Evolutionary conservation across 2,888 invertebrate genomes (phyloP).

Genomic region (Campoletis raptor): DNA sequence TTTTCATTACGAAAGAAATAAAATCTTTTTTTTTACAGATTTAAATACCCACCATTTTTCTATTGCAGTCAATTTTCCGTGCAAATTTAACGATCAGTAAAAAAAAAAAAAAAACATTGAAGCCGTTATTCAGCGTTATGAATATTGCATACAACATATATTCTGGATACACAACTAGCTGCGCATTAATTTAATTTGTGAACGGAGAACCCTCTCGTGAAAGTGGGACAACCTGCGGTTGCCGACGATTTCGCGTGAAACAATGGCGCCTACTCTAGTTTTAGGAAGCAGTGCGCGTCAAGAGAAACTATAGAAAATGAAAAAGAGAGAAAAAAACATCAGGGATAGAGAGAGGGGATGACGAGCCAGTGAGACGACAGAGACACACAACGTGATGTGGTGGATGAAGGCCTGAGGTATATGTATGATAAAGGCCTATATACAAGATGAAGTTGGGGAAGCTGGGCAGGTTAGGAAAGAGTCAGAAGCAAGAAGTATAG

Average conservation of each 20-base stretch:
- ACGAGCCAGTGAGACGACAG: background rate
- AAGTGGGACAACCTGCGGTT: slow-evolving; percentile 60
- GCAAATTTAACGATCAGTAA: background rate
- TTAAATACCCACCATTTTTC: no score
- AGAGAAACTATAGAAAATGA: slow-evolving; percentile 25
- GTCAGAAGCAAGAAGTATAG: slow-evolving; percentile 23
- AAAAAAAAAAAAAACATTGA: background rate
- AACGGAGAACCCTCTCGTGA: slow-evolving; percentile 48
- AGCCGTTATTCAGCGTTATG: background rate
- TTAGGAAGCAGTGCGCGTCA: slow-evolving; percentile 17
- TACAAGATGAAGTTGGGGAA: slow-evolving; percentile 14
- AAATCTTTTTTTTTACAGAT: no score
- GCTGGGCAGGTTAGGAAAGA: slow-evolving; percentile 23
- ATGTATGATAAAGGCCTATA: background rate
- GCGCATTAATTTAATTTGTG: slow-evolving; percentile 47
- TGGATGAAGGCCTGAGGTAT: slow-evolving; percentile 4
- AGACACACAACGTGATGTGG: slow-evolving; percentile 32
- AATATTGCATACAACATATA: background rate
- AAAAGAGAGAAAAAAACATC: background rate
- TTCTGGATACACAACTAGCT: slow-evolving; percentile 13
- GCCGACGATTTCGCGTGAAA: slow-evolving; percentile 43
- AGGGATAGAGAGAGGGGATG: background rate
- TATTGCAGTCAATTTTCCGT: no score
- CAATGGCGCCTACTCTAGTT: slow-evolving; percentile 49
- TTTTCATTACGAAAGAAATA: no score